phyloP scores from a whole-genome alignment of 2,888 invertebrate genomes.

The Netelia virgata region DNA sequence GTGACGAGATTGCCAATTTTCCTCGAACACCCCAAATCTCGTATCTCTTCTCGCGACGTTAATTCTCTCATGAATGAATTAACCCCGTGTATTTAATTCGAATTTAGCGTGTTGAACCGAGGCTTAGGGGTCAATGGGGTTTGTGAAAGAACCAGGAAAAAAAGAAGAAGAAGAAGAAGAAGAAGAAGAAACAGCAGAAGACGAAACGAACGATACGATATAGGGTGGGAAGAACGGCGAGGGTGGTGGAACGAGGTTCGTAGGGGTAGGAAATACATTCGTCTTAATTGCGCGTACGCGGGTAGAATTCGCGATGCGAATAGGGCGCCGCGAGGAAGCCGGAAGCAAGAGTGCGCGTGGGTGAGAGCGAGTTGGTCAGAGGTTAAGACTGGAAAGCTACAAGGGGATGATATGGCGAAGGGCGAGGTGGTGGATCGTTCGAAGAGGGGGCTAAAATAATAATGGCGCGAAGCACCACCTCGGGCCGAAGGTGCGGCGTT shows the following conservation, averaged over 20 bases:
- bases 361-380: slow-evolving; percentile 20
- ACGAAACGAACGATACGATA: slow-evolving; percentile 20
- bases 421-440: slow-evolving; percentile 35
- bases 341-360: background rate
- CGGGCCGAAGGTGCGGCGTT: slow-evolving; percentile 44
- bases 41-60: background rate
- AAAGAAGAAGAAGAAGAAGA: background rate
- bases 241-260: slow-evolving; percentile 5
- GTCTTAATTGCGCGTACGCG: slow-evolving; percentile 66
- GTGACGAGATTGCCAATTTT: too few species aligned
- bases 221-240: background rate
- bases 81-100: background rate
- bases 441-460: slow-evolving; percentile 58
- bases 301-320: slow-evolving; percentile 54
- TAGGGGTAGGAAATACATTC: slow-evolving; percentile 45
- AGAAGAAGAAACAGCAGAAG: too few species aligned
- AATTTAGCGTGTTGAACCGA: background rate
- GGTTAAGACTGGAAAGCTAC: slow-evolving; percentile 13
- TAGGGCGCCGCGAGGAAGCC: slow-evolving; percentile 47
- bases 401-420: slow-evolving; percentile 33
- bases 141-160: background rate
- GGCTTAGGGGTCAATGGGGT: slow-evolving; percentile 17
- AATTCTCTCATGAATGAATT: slow-evolving; percentile 23
- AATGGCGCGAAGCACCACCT: slow-evolving; percentile 62
- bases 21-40: background rate